Base-by-base conservation (phyloP, 2,888 invertebrate species). In the Aphidius colemani region DNA sequence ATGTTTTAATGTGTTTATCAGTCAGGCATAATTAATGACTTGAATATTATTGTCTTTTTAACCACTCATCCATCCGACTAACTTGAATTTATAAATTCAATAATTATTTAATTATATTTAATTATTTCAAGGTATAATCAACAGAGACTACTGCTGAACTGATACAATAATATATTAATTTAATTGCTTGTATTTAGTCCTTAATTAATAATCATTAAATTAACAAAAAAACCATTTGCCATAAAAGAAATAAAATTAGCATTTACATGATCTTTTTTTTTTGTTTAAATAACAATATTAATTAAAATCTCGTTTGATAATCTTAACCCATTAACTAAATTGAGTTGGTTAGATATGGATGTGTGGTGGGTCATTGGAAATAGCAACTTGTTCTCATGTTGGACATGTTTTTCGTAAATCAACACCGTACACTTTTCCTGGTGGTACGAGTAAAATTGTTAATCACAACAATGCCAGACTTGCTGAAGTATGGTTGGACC, bases 401-500 rank as follows among this genome's bases (percentile, higher is more conserved):
- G 96, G 96, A 74, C 96, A 96, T 87, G 95, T 96, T 81, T 97
- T 97, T 88, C 92, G 97, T 84, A 96, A 96, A 87, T 93, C 95
- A 75, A 97, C 98, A 74, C 98, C 98, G 63, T 99, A 98, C 85
- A 94, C 95, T 76, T 97, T 98, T 89, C 98, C 98, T 64, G 98
- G 97, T 76, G 98, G 97, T 80, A 95, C 95, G 76, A 93, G 93
- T 85, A 92, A 92, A 81, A 95, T 98, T 82, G 98, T 98, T 85
- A 96, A 98, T 88, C 95, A 96, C 87, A 99, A 99, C 90, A 96
- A 97, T 86, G 96, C 96, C 83, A 90, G 98, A 76, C 92, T 98
- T 79, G 98, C 96, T 72, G 96, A 97, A 85, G 98, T 98, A 78
- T 99, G 98, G 98, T 91, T 99, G 86, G 98, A 98, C 87, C 95